Evolutionary conservation across 2,888 invertebrate genomes (phyloP).

Genomic region (Orthosia gracilis): DNA sequence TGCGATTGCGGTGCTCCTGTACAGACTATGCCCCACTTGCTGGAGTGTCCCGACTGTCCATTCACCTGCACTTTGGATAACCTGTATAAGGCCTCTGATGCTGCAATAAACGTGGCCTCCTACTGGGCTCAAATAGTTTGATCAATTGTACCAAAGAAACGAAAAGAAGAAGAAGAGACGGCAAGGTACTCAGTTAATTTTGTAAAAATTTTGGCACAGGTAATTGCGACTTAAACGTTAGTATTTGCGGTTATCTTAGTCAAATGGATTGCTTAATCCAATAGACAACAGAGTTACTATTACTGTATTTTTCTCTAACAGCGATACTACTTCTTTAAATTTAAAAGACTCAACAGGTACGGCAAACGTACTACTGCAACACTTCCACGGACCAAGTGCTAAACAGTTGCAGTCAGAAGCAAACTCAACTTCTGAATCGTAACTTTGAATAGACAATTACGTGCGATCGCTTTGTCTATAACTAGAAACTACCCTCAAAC

Average conservation of each 20-base stretch:
- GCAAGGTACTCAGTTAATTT: background rate
- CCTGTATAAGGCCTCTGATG: too few species aligned
- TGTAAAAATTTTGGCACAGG: background rate
- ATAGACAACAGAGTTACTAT: background rate
- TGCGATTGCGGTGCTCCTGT: too few species aligned
- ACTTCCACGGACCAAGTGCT: conserved; percentile 1
- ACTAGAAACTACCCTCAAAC: conserved; percentile 42
- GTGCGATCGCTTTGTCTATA: conserved; percentile 18
- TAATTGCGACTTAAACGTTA: background rate
- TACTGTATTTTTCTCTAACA: background rate
- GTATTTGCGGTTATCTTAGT: background rate
- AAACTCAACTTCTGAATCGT: conserved; percentile 18
- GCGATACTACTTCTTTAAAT: background rate
- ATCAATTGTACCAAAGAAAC: too few species aligned
- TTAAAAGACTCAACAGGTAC: conserved; percentile 10
- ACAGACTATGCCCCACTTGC: too few species aligned
- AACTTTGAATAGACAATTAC: conserved; percentile 35
- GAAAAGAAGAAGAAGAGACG: too few species aligned
- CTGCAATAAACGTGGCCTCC: too few species aligned
- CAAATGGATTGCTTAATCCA: background rate
- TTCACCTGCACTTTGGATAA: too few species aligned
- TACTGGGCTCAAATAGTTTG: too few species aligned
- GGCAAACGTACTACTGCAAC: background rate
- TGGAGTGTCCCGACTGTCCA: too few species aligned
- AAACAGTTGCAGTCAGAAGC: conserved; percentile 7